Conservation (phyloP, 2,113 vertebrate genomes). For the Pagrus major region DNA sequence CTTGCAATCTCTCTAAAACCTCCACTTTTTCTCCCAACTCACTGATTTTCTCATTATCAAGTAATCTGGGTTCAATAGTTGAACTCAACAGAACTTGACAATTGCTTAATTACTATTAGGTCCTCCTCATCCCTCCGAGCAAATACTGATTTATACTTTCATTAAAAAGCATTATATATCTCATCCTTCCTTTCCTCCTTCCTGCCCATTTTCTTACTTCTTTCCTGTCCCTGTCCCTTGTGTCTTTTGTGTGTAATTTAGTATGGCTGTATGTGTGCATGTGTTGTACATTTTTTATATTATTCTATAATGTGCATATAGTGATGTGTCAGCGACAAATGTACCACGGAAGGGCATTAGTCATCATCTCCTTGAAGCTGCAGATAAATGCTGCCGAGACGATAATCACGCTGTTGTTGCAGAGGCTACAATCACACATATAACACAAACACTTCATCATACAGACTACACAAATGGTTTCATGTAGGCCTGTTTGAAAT, state of each 20-base stretch:
- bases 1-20: constrained; percentile 4
- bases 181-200: constrained; percentile 36
- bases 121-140: constrained; percentile 53
- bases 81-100: constrained; percentile 65
- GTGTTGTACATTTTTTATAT: constrained; percentile 22
- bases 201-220: constrained; percentile 9
- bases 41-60: constrained; percentile 62
- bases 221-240: constrained; percentile 29
- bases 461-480: background rate
- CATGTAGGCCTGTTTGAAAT: background rate
- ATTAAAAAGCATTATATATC: constrained; percentile 54
- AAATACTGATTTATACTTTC: constrained; percentile 65
- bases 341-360: constrained; percentile 52
- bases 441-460: constrained; percentile 14
- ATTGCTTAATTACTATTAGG: constrained; percentile 67
- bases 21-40: background rate
- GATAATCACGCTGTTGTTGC: constrained; percentile 40
- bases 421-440: background rate
- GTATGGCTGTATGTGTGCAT: constrained; percentile 4
- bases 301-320: constrained; percentile 43
- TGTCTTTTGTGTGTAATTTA: constrained; percentile 29
- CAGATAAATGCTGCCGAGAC: constrained; percentile 51
- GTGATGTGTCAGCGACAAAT: constrained; percentile 61
- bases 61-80: constrained; percentile 60
- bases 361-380: constrained; percentile 57